Percentiles rank a stretch among this genome's conserved stretches.
phyloP scores from a whole-genome alignment of 2,113 vertebrate genomes.

The Phyllopteryx taeniolatus region DNA sequence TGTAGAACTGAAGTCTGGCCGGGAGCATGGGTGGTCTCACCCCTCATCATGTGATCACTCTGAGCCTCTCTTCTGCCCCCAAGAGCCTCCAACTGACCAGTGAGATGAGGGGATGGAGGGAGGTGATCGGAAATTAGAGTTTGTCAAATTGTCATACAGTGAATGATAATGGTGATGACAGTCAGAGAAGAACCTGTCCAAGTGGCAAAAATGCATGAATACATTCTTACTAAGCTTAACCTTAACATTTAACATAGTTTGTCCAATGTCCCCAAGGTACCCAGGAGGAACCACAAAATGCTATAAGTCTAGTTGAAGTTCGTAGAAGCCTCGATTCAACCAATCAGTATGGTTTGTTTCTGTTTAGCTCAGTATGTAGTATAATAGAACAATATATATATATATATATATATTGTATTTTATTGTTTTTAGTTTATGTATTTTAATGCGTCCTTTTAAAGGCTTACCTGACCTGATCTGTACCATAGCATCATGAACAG shows the following conservation, averaged over 20 bases:
- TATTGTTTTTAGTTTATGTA: too few species aligned
- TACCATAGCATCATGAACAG: too few species aligned
- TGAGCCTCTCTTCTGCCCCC: slow-evolving; percentile 50
- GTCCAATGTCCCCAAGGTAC: background rate
- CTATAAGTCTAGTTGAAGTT: too few species aligned
- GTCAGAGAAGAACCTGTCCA: slow-evolving; percentile 21
- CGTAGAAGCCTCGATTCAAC: too few species aligned
- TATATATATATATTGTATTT: too few species aligned
- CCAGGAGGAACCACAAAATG: background rate
- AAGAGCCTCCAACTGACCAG: slow-evolving; percentile 68
- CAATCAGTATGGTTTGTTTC: too few species aligned
- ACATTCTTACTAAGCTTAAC: background rate
- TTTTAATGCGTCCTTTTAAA: too few species aligned
- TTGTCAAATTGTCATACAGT: slow-evolving; percentile 49
- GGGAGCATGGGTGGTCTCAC: slow-evolving; percentile 34
- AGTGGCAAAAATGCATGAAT: background rate
- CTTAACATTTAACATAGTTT: background rate
- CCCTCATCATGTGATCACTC: slow-evolving; percentile 40
- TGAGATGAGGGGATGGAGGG: slow-evolving; percentile 19
- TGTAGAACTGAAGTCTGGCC: slow-evolving; percentile 80
- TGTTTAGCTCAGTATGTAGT: too few species aligned
- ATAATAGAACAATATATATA: too few species aligned
- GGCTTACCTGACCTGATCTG: too few species aligned
- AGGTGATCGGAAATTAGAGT: slow-evolving; percentile 43
- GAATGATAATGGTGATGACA: slow-evolving; percentile 29